phyloP scores from a whole-genome alignment of 2,113 vertebrate species.

The Neodontobutis hainanensis region DNA sequence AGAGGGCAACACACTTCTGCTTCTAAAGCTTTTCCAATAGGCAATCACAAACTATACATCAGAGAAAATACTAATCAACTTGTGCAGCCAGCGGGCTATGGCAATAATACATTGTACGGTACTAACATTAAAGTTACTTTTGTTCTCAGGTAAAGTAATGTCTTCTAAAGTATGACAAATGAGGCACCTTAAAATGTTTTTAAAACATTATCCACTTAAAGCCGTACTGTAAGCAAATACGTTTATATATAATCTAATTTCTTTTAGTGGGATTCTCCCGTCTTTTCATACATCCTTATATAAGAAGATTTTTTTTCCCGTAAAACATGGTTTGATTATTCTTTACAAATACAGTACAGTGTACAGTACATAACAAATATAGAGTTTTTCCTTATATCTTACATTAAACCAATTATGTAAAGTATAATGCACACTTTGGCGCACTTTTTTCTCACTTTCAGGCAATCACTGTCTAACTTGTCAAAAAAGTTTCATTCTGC shows the following conservation, averaged over 20 bases:
- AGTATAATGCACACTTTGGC: conserved; percentile 61
- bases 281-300: conserved; percentile 64
- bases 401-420: conserved; percentile 67
- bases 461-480: conserved; percentile 53
- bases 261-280: conserved; percentile 54
- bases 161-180: conserved; percentile 75
- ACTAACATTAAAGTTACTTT: conserved; percentile 70
- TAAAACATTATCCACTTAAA: conserved; percentile 77
- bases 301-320: conserved; percentile 59
- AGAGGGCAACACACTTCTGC: conserved; percentile 70
- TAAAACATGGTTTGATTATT: conserved; percentile 73
- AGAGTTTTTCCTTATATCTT: conserved; percentile 65
- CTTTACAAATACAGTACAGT: conserved; percentile 81
- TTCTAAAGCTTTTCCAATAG: conserved; percentile 74
- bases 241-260: conserved; percentile 78
- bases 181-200: conserved; percentile 79
- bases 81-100: conserved; percentile 78
- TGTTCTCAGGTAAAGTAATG: conserved; percentile 72
- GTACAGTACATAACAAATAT: conserved; percentile 81
- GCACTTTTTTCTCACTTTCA: conserved; percentile 44
- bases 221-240: conserved; percentile 76
- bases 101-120: conserved; percentile 72
- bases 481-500: conserved; percentile 46
- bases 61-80: conserved; percentile 73
- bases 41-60: conserved; percentile 74